A percentile compares a stretch with the other conserved stretches of the same genome.
Conservation (phyloP, 1,140 invertebrate species). For the Triops longicaudatus region DNA sequence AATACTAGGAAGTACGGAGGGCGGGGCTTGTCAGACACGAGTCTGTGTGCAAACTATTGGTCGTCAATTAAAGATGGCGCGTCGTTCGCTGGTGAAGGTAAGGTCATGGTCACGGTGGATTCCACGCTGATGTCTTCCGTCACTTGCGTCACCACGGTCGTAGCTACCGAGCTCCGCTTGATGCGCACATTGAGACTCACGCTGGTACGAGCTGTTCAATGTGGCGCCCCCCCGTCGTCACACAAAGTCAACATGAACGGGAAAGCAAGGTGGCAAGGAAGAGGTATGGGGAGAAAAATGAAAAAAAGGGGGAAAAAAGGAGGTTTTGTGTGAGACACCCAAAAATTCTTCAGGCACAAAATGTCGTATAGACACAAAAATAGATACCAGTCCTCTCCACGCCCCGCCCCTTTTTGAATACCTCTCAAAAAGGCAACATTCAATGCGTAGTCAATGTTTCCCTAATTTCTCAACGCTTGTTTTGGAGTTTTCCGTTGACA, state of each 20-base stretch:
- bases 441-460: not conserved
- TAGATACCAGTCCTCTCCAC: not conserved
- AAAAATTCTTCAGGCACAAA: not conserved
- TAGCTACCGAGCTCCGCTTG: not conserved
- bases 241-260: not conserved
- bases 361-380: too few relatives aligned
- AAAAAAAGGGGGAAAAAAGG: not conserved
- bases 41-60: not conserved
- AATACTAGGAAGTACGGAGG: too few relatives aligned
- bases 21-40: too few relatives aligned
- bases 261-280: not conserved
- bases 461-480: too few relatives aligned
- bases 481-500: too few relatives aligned
- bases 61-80: not conserved
- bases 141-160: not conserved
- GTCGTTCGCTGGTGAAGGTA: not conserved
- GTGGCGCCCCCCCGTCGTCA: not conserved
- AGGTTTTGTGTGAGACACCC: not conserved
- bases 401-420: not conserved
- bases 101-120: constrained; percentile 7
- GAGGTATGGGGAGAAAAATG: too few relatives aligned
- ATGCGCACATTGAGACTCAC: constrained; percentile 9
- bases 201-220: constrained; percentile 11
- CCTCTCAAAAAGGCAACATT: too few relatives aligned
- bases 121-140: not conserved